Base-by-base conservation (phyloP, 1,140 invertebrate genomes). In the Platyscapa corneri region DNA sequence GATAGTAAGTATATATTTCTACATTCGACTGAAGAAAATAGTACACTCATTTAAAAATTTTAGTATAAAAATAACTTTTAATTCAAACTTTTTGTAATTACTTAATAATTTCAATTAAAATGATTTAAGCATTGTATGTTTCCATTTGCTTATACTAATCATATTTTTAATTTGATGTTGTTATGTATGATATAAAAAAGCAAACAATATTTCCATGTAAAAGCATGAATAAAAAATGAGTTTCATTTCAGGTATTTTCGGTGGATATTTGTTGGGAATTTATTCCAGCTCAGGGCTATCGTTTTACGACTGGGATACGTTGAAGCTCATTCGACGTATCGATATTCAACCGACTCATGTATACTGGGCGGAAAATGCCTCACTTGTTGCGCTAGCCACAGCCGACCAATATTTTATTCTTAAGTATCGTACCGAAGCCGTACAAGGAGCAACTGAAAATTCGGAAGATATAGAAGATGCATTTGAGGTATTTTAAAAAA, bases 261-360 rank as follows among this genome's bases (percentile, higher is more conserved):
- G 99, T 79, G 99, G 99, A 14, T 96, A 95, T 92, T 95, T 99
- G 92, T 94, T 99, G 39, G 98, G 99, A 20, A 98, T 99, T 0
- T 97, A 97, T 88, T 99, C 98, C 0, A 96, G 97, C 3, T 97
- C 97, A 77, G 98, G 98, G 1, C 94, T 99, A 81, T 96, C 96
- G 0, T 99, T 99, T 91, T 99, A 99, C 90, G 99, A 99, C 90
- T 99, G 99, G 99, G 98, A 99, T 88, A 96, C 96, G 6, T 93
- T 98, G 53, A 97, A 98, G 87, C 94, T 99, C 5, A 95, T 99
- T 20, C 95, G 99, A 86, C 95, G 99, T 86, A 99, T 99, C 91
- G 98, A 99, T 94, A 99, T 99, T 89, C 97, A 97, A 90, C 98
- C 98, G 0, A 98, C 97, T 82, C 96, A 97, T 89, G 97, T 99